Conservation (phyloP, 23 tunicate genomes). For the Diplosoma virens region DNA sequence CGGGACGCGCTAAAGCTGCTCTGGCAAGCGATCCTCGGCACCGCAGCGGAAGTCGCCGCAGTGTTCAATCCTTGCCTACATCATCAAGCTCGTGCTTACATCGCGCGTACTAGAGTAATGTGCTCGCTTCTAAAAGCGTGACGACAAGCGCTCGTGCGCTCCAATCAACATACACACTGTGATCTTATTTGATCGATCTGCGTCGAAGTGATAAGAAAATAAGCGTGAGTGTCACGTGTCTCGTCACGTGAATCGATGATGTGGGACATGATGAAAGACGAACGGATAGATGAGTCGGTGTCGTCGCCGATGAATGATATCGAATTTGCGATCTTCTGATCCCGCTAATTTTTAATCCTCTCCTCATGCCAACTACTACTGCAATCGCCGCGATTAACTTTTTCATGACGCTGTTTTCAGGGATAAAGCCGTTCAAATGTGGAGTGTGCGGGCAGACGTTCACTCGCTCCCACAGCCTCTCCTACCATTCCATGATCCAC, state of each 20-base stretch:
- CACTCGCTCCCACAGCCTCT: conserved; percentile 69
- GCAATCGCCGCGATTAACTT: neutral
- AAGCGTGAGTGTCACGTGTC: conserved; percentile 7
- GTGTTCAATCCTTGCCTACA: too few relatives aligned
- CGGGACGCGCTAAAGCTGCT: too few relatives aligned
- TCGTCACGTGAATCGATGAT: neutral
- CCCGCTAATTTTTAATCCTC: too few relatives aligned
- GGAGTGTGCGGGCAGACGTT: conserved; percentile 64
- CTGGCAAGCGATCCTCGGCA: too few relatives aligned
- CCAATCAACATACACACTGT: conserved; percentile 24
- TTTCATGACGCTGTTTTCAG: conserved; percentile 39
- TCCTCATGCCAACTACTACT: too few relatives aligned
- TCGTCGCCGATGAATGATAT: neutral
- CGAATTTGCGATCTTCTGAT: conserved; percentile 20
- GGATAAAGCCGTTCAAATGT: conserved; percentile 72
- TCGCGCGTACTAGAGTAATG: too few relatives aligned
- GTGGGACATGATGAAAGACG: conserved; percentile 65
- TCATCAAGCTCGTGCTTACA: too few relatives aligned
- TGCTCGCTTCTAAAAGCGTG: too few relatives aligned
- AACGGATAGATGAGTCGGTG: conserved; percentile 68
- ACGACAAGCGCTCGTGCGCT: too few relatives aligned
- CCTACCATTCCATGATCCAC: conserved; percentile 73
- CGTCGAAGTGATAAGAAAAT: conserved; percentile 56
- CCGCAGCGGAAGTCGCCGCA: too few relatives aligned
- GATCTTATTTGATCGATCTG: conserved; percentile 77